phyloP scores from a whole-genome alignment of 2,113 vertebrate species.

The Silurus meridionalis region DNA sequence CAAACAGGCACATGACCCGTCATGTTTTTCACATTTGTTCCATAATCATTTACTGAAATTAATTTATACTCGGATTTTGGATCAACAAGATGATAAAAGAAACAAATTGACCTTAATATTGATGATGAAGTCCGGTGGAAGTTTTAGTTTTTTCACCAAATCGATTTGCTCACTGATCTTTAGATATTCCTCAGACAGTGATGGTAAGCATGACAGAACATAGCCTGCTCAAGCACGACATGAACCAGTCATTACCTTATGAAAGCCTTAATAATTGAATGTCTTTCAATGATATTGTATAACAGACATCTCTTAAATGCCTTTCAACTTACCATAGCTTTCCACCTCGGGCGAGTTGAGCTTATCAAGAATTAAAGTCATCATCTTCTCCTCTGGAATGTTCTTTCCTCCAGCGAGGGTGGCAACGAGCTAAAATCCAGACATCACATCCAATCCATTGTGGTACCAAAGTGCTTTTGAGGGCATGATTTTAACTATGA shows the following conservation, averaged over 20 bases:
- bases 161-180: slow-evolving; percentile 82
- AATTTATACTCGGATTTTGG: not conserved
- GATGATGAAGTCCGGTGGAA: slow-evolving; percentile 88
- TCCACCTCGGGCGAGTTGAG: slow-evolving; percentile 80
- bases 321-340: slow-evolving; percentile 81
- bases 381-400: slow-evolving; percentile 80
- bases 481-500: not conserved
- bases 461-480: not conserved
- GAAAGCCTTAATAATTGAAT: not conserved
- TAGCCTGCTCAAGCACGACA: slow-evolving; percentile 77
- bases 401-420: slow-evolving; percentile 77
- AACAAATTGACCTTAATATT: slow-evolving; percentile 86
- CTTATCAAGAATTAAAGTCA: slow-evolving; percentile 79
- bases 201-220: slow-evolving; percentile 86
- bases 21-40: not conserved
- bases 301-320: not conserved
- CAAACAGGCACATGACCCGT: not conserved
- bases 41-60: not conserved
- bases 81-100: not conserved
- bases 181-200: slow-evolving; percentile 78
- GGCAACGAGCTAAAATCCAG: slow-evolving; percentile 72
- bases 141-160: slow-evolving; percentile 79
- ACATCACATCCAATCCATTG: not conserved
- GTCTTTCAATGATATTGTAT: not conserved
- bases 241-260: not conserved